A percentile compares a stretch with the other conserved stretches of the same genome.
Conservation (phyloP, 1,140 invertebrate genomes). For the Drosophila albomicans region DNA sequence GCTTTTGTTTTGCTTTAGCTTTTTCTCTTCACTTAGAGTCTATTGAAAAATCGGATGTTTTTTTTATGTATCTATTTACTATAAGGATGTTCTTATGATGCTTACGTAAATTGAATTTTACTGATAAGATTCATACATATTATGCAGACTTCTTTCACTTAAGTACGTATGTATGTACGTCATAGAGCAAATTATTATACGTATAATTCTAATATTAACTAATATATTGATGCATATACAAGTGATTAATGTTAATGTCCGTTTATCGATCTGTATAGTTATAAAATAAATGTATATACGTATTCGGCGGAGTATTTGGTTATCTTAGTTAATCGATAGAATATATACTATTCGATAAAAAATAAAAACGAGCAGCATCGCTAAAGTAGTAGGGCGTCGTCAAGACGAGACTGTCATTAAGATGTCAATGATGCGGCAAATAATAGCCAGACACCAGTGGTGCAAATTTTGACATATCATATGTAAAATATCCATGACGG, state of each 20-base stretch:
- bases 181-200: background rate
- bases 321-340: constrained; percentile 59
- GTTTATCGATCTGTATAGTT: constrained; percentile 32
- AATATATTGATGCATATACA: constrained; percentile 10
- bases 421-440: background rate
- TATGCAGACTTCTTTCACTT: background rate
- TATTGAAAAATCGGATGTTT: background rate
- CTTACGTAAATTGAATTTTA: constrained; percentile 1
- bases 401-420: background rate
- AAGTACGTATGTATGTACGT: background rate
- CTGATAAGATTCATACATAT: background rate
- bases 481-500: too few relatives aligned
- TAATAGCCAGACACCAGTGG: too few relatives aligned
- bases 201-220: constrained; percentile 8
- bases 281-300: constrained; percentile 53
- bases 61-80: background rate
- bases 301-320: constrained; percentile 78
- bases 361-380: constrained; percentile 58
- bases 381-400: constrained; percentile 51
- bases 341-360: constrained; percentile 44
- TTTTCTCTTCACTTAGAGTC: constrained; percentile 2
- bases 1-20: background rate
- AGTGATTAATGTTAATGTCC: constrained; percentile 27
- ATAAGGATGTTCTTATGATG: background rate
- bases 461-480: too few relatives aligned